A percentile compares a stretch with the other conserved stretches of the same genome.
These are phyloP conservation scores for Mimachlamys varia DNA, from an alignment of 2,888 invertebrate species.

Conservation along the genomic window DNA sequence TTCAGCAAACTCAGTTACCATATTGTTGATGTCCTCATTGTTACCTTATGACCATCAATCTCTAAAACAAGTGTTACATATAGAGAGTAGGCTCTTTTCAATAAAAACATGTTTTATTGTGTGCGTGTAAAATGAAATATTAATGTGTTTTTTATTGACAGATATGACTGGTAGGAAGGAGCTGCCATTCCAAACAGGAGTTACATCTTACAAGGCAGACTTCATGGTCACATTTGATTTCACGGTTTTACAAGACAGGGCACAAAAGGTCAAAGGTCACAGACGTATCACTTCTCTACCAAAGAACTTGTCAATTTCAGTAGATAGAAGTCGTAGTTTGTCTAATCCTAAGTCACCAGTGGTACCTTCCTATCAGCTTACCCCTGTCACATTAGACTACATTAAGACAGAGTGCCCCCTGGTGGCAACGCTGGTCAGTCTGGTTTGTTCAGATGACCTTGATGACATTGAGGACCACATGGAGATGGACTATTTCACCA, in stretches of 20 bases:
- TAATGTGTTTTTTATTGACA: constrained; percentile 47
- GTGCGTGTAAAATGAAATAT: neutral
- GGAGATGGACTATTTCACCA: constrained; percentile 68
- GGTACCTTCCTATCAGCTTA: constrained; percentile 65
- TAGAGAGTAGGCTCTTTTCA: neutral
- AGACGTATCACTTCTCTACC: constrained; percentile 53
- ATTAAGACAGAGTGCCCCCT: constrained; percentile 74
- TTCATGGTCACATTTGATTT: constrained; percentile 68
- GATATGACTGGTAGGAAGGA: constrained; percentile 60
- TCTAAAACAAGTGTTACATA: too few relatives aligned
- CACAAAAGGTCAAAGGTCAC: constrained; percentile 45
- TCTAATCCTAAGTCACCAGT: constrained; percentile 40
- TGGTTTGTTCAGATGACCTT: constrained; percentile 75
- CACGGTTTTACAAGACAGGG: neutral
- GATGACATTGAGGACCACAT: constrained; percentile 72
- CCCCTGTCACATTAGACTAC: constrained; percentile 75
- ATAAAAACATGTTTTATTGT: neutral
- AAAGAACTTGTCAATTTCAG: constrained; percentile 46
- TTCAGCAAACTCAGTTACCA: too few relatives aligned
- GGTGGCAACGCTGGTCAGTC: constrained; percentile 76
- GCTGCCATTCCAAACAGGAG: constrained; percentile 64
- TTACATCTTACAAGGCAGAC: constrained; percentile 60
- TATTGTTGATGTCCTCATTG: too few relatives aligned
- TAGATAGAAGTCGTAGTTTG: constrained; percentile 32
- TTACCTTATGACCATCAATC: too few relatives aligned